Conservation (phyloP, 92 coral and sea anemone genomes). For the Hydrozoanthus gracilis region DNA sequence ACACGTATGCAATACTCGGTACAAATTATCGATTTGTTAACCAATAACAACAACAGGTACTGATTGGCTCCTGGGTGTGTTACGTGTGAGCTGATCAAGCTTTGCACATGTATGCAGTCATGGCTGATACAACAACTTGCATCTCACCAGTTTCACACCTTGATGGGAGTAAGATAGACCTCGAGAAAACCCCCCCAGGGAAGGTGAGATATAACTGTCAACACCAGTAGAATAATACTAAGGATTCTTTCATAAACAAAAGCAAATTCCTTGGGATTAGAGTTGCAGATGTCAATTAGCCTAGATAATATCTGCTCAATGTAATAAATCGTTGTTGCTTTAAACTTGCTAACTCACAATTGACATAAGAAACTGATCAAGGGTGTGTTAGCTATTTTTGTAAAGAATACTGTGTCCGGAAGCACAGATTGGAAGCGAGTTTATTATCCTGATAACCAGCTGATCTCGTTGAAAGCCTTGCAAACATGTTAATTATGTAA, state of each 20-base stretch:
- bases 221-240: neutral
- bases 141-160: neutral
- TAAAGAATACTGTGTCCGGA: no score
- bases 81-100: no score
- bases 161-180: neutral
- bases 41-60: neutral
- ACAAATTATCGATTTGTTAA: neutral
- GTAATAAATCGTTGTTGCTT: no score
- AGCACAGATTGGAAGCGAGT: no score
- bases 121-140: neutral
- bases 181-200: neutral
- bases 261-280: neutral
- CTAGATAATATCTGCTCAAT: no score
- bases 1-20: neutral
- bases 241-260: neutral
- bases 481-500: neutral
- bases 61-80: neutral
- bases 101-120: neutral
- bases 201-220: conserved; percentile 21
- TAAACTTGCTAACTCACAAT: no score
- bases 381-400: no score
- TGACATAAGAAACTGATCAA: no score
- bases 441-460: no score
- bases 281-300: neutral
- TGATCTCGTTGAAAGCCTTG: neutral